Evolutionary conservation across 1,140 invertebrate species (phyloP).

Genomic region (Aphaenogaster floridana): DNA sequence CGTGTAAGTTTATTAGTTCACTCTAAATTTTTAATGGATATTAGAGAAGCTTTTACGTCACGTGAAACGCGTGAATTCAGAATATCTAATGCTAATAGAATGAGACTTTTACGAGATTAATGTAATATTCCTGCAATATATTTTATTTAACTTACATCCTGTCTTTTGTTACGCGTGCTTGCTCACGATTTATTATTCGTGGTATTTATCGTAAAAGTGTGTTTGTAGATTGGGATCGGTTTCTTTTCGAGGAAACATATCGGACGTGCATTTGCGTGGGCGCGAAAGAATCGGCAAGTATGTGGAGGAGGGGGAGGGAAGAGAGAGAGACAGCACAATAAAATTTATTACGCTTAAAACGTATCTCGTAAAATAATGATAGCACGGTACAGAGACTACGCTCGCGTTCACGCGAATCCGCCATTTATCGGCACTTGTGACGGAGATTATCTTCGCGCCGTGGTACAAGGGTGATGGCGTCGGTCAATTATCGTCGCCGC

Average conservation of each 20-base stretch:
- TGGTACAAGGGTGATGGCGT: conserved; percentile 75
- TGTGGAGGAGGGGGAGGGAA: neutral
- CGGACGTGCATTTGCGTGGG: conserved; percentile 36
- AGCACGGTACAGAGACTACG: conserved; percentile 71
- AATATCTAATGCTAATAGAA: conserved; percentile 2
- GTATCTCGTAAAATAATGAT: conserved; percentile 78
- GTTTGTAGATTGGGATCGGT: conserved; percentile 59
- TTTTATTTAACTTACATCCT: conserved; percentile 1
- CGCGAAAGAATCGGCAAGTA: conserved; percentile 45
- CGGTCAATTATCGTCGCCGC: conserved; percentile 76
- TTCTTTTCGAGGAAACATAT: conserved; percentile 45
- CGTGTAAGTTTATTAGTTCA: neutral
- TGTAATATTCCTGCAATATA: neutral
- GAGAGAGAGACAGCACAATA: conserved; percentile 61
- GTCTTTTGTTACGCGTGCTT: conserved; percentile 2
- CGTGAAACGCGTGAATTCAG: neutral
- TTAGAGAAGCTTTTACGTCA: neutral
- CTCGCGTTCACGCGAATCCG: conserved; percentile 75
- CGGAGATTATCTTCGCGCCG: conserved; percentile 73
- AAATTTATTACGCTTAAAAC: conserved; percentile 76
- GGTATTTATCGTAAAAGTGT: conserved; percentile 56
- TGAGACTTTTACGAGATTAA: neutral
- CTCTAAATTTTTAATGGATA: neutral
- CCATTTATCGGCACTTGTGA: conserved; percentile 77
- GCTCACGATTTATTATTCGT: conserved; percentile 20